Evolutionary conservation across 2,113 vertebrate species (phyloP).

Genomic region (Gymnocephalus cernua): DNA sequence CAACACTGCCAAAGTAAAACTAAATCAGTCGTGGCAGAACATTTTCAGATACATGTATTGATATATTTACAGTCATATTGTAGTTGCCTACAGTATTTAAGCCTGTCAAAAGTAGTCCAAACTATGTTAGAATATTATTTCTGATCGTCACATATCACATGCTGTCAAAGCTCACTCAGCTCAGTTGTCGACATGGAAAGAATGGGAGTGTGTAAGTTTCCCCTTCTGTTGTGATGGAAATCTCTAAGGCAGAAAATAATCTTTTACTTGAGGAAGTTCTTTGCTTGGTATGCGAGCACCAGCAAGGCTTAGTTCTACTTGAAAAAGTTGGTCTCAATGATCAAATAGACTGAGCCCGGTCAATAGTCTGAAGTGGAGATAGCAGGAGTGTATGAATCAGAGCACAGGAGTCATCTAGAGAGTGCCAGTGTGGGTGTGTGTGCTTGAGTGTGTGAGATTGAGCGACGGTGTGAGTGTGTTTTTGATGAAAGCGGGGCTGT

Average conservation of each 20-base stretch:
- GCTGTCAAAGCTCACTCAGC: neutral
- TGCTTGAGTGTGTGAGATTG: neutral
- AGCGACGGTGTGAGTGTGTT: constrained; percentile 1
- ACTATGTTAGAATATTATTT: neutral
- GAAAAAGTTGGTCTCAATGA: constrained; percentile 25
- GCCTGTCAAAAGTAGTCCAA: neutral
- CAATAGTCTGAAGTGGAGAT: constrained; percentile 29
- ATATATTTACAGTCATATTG: no score
- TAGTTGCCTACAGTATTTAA: no score
- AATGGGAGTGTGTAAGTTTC: neutral
- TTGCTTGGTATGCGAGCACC: neutral
- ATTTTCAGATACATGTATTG: no score
- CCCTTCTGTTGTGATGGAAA: constrained; percentile 4
- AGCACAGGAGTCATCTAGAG: neutral
- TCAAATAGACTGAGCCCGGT: constrained; percentile 5
- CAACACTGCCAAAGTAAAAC: neutral
- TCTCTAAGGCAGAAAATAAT: constrained; percentile 15
- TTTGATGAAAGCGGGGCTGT: constrained; percentile 28
- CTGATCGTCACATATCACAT: neutral
- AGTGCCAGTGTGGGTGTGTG: neutral
- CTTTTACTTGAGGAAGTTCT: neutral
- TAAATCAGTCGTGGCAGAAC: neutral
- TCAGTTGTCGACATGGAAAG: neutral
- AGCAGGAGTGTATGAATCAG: neutral
- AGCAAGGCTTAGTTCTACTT: neutral